Evolutionary conservation across 2,888 invertebrate species (phyloP).

Genomic region (Piscicola geometra): DNA sequence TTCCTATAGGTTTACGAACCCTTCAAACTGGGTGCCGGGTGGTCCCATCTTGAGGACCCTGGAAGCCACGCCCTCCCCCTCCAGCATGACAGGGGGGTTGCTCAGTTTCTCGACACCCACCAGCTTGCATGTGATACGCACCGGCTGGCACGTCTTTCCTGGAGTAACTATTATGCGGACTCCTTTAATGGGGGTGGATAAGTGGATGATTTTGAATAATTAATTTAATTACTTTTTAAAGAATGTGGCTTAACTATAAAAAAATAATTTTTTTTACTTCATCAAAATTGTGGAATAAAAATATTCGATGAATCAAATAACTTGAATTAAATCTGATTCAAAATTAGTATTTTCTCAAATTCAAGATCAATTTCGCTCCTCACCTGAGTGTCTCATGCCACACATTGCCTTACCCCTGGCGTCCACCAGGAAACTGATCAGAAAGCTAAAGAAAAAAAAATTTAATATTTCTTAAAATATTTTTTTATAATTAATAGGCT

Average conservation of each 20-base stretch:
- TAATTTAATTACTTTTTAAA: no score
- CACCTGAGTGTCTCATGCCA: constrained; percentile 31
- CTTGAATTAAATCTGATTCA: no score
- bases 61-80: constrained; percentile 26
- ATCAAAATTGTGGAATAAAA: no score
- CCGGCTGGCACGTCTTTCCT: constrained; percentile 26
- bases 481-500: neutral
- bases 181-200: neutral
- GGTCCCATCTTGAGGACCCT: constrained; percentile 32
- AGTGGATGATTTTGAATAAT: no score
- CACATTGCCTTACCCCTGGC: constrained; percentile 33
- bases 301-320: no score
- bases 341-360: no score
- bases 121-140: constrained; percentile 26
- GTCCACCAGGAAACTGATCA: constrained; percentile 32
- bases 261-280: no score
- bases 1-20: neutral
- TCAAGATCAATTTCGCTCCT: no score
- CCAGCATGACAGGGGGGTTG: constrained; percentile 14
- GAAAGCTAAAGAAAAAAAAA: constrained; percentile 18
- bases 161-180: constrained; percentile 28
- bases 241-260: no score
- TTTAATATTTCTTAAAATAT: neutral
- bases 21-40: constrained; percentile 26
- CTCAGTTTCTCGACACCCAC: constrained; percentile 21